phyloP scores from a whole-genome alignment of 2,888 invertebrate genomes.

The Hypomecis punctinalis region DNA sequence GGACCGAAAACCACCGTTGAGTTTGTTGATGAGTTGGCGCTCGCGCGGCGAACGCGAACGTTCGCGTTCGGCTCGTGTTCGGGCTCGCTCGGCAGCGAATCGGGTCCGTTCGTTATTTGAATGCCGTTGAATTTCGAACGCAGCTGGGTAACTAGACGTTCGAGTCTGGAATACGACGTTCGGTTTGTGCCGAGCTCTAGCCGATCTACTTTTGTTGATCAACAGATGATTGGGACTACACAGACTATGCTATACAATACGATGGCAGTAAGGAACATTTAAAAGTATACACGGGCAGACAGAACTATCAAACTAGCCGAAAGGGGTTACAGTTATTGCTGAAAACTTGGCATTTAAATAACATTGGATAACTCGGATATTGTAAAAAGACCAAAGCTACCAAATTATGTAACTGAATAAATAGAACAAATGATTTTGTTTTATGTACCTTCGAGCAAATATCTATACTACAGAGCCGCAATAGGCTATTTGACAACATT shows the following conservation, averaged over 20 bases:
- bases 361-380: no score
- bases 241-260: not conserved
- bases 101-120: slow-evolving; percentile 73
- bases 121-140: slow-evolving; percentile 80
- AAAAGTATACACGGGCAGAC: slow-evolving; percentile 7
- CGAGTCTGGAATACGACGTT: slow-evolving; percentile 80
- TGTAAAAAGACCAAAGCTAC: no score
- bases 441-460: no score
- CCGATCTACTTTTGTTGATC: slow-evolving; percentile 43
- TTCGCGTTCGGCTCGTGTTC: slow-evolving; percentile 66
- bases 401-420: no score
- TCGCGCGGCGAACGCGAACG: slow-evolving; percentile 64
- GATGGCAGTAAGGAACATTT: slow-evolving; percentile 13
- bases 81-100: slow-evolving; percentile 75
- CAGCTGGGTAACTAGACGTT: slow-evolving; percentile 84
- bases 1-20: slow-evolving; percentile 85
- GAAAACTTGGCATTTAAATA: not conserved
- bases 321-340: not conserved
- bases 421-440: no score
- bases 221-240: slow-evolving; percentile 23
- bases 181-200: slow-evolving; percentile 49
- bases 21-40: slow-evolving; percentile 70
- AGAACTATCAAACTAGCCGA: not conserved
- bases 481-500: no score
- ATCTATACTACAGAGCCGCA: no score